A percentile compares a stretch with the other conserved stretches of the same genome.
These are phyloP conservation scores for Corythornis cristatus DNA, from an alignment of 2,113 vertebrate genomes.

Conservation along the genomic window DNA sequence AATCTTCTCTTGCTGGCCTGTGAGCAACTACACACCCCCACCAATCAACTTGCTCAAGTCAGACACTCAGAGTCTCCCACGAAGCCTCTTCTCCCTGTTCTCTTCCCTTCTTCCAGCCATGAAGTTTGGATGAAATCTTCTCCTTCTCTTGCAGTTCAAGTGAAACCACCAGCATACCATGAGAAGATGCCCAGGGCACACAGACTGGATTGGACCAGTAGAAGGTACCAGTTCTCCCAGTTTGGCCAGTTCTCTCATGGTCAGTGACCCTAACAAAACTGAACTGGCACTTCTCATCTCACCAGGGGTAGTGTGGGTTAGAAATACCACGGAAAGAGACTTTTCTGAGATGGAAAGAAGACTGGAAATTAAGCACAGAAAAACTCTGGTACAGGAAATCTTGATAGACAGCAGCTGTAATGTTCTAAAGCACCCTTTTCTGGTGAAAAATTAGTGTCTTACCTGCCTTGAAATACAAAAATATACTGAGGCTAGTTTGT, in stretches of 20 bases:
- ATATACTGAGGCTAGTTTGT: neutral
- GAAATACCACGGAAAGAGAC: neutral
- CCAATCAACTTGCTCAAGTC: fast-evolving
- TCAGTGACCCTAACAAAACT: neutral
- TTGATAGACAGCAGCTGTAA: neutral
- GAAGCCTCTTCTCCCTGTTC: neutral
- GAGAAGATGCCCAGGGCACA: neutral
- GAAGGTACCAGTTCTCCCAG: neutral
- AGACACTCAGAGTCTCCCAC: neutral
- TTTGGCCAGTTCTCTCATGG: neutral
- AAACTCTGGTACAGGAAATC: neutral
- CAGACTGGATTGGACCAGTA: neutral
- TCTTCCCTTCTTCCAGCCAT: neutral
- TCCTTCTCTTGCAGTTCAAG: neutral
- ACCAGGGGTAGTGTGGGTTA: neutral
- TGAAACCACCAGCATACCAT: neutral
- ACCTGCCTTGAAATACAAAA: neutral
- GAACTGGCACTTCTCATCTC: neutral
- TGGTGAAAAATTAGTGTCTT: neutral
- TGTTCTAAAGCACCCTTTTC: neutral
- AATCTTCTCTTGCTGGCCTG: no score
- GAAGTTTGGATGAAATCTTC: neutral
- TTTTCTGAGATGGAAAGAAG: neutral
- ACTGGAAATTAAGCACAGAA: neutral
- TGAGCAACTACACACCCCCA: neutral